Percentiles rank a stretch among this genome's conserved stretches.
Evolutionary conservation across 2,888 invertebrate species (phyloP).

Genomic region (Agrilus mali): DNA sequence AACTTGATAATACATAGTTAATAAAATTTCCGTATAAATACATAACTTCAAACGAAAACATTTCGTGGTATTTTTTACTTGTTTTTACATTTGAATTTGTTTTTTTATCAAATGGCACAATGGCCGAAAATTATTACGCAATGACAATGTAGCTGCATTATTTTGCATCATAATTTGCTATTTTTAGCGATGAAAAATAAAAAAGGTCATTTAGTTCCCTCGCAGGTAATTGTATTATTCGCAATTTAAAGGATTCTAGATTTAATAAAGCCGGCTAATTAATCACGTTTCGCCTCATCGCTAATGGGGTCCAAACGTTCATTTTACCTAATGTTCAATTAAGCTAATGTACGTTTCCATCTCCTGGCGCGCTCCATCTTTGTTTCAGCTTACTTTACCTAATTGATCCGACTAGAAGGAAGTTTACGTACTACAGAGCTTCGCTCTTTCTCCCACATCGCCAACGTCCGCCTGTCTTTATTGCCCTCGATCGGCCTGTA

Average conservation of each 20-base stretch:
- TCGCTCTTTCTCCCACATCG: constrained; percentile 11
- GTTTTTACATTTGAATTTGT: too few species aligned
- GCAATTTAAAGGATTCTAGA: constrained; percentile 22
- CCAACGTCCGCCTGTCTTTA: constrained; percentile 10
- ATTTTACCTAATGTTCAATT: constrained; percentile 40
- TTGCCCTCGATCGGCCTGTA: constrained; percentile 15
- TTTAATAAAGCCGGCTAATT: constrained; percentile 29
- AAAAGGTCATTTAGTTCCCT: too few species aligned
- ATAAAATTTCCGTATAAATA: too few species aligned
- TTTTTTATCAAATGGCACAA: too few species aligned
- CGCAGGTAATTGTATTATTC: too few species aligned
- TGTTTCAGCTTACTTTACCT: constrained; percentile 32
- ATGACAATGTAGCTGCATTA: too few species aligned
- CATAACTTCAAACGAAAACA: too few species aligned
- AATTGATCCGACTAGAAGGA: constrained; percentile 27
- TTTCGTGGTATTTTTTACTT: too few species aligned
- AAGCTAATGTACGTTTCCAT: constrained; percentile 39
- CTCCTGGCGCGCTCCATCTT: constrained; percentile 26
- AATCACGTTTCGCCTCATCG: constrained; percentile 32
- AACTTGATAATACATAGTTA: too few species aligned
- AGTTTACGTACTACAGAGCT: constrained; percentile 11
- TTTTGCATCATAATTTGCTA: too few species aligned
- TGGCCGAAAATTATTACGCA: too few species aligned
- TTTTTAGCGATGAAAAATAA: too few species aligned
- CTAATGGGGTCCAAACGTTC: constrained; percentile 36